Conservation (phyloP, 2,888 invertebrate species). For the Ophraella communa region DNA sequence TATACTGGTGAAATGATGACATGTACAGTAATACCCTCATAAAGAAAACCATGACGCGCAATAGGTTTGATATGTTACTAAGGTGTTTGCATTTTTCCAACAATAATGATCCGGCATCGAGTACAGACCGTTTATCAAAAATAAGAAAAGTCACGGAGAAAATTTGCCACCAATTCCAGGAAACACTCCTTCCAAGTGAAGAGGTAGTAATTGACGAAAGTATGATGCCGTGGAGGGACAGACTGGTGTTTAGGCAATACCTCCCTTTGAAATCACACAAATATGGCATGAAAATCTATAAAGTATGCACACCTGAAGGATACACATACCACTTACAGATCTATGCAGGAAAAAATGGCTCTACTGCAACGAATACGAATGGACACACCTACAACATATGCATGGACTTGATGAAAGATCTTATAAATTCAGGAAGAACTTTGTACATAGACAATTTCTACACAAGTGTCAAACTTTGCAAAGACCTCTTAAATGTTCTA, state of each 20-base stretch:
- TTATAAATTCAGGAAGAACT: too few species aligned
- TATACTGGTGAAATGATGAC: constrained; percentile 17
- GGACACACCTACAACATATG: too few species aligned
- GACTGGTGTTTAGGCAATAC: constrained; percentile 14
- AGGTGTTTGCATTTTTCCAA: constrained; percentile 22
- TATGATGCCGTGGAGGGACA: constrained; percentile 24
- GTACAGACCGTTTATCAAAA: constrained; percentile 4
- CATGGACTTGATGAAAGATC: too few species aligned
- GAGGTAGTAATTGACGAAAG: constrained; percentile 19
- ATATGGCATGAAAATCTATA: constrained; percentile 17
- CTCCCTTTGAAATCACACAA: constrained; percentile 22
- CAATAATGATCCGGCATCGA: constrained; percentile 13
- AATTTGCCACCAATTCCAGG: constrained; percentile 15
- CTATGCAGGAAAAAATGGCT: too few species aligned
- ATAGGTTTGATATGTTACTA: constrained; percentile 17
- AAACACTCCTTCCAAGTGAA: constrained; percentile 12
- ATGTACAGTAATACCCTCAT: constrained; percentile 3
- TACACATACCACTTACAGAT: too few species aligned
- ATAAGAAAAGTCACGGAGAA: constrained; percentile 15
- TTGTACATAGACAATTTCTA: too few species aligned
- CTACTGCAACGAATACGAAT: too few species aligned
- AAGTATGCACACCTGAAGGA: constrained; percentile 1
- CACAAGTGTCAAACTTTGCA: too few species aligned
- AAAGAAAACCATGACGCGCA: constrained; percentile 18
- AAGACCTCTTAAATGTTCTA: too few species aligned